Evolutionary conservation across 2,888 invertebrate species (phyloP).

Genomic region (Oasisia sp.): DNA sequence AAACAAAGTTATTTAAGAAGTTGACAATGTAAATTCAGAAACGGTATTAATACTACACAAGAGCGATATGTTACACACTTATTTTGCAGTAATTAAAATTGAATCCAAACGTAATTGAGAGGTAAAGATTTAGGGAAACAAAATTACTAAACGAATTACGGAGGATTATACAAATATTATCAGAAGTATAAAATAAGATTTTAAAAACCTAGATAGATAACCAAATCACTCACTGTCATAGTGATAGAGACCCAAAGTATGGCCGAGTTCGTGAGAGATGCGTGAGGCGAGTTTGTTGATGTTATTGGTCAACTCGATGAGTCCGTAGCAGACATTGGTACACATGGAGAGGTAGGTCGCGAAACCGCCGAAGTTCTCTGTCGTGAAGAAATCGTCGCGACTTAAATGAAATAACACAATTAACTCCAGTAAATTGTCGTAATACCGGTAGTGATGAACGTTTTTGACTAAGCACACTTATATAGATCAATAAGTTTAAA

Average conservation of each 20-base stretch:
- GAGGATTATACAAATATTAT: too few relatives aligned
- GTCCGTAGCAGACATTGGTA: not conserved
- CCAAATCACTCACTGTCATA: not conserved
- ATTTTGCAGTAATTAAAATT: too few relatives aligned
- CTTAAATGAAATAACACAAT: not conserved
- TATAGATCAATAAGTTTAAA: too few relatives aligned
- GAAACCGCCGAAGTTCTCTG: slow-evolving; percentile 14
- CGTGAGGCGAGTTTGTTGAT: slow-evolving; percentile 2
- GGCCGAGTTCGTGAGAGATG: slow-evolving; percentile 19
- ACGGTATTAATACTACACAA: too few relatives aligned
- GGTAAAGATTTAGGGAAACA: too few relatives aligned
- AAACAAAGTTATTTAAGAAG: too few relatives aligned
- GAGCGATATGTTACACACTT: too few relatives aligned
- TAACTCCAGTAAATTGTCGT: not conserved
- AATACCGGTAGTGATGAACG: not conserved
- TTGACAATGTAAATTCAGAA: too few relatives aligned
- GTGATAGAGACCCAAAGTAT: slow-evolving; percentile 19
- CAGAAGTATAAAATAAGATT: too few relatives aligned
- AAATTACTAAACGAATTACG: too few relatives aligned
- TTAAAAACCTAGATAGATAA: not conserved
- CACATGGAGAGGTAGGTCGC: slow-evolving; percentile 18
- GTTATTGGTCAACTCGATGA: slow-evolving; percentile 14
- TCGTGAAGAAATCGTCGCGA: not conserved
- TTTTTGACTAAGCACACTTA: not conserved
- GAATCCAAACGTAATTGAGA: too few relatives aligned